Base-by-base conservation (phyloP, 2,888 invertebrate species). In the Phasia obesa region DNA sequence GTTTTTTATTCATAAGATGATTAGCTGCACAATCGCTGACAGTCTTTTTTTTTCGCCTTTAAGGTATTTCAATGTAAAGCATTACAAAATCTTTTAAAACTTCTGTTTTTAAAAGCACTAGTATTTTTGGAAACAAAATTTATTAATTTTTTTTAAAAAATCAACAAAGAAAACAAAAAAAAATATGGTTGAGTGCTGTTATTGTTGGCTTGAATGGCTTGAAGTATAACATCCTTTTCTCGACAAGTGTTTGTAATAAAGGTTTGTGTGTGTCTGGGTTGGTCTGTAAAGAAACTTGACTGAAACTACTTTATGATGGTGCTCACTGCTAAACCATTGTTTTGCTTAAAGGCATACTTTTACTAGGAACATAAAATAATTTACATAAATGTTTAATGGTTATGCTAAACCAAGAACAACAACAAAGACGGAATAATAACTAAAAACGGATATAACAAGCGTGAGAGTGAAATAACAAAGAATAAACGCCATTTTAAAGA, bases 11-110 rank as follows among this genome's bases (percentile, higher is more conserved):
- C n/a, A n/a, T 77, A 78, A 81, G 78, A 84, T 84, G 79, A 85
- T 85, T 85, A 85, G 85, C 84, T 81, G 65, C 55, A 71, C 81
- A 84, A 70, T 55, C 65, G 78, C 81, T 81, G 79, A 81, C 81
- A 84, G 67, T n/a, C 57, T 62, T 59, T 60, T 27, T 71, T 67
- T 76, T 75, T 51, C 60, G 75, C 81, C 78, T 70, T 62, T n/a
- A 70, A 78, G 82, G 70, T 62, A 74, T 78, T 77, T 57, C 51
- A 70, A 57, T 51, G 11, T 57, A 17, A 13, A 75, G 9, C 17
- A 38, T 13, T 23, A 13, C 13, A 49, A 25, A 55, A 31, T 42
- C 23, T 57, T 42, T 49, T 53, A 31, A 53, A 65, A 42, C 13
- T 21, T 17, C n/a, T 59, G 31, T 23, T 25, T 60, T 9, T 27